Percentiles rank a stretch among this genome's conserved stretches.
Evolutionary conservation across 2,888 invertebrate species (phyloP).

Genomic region (Dasypolia templi): DNA sequence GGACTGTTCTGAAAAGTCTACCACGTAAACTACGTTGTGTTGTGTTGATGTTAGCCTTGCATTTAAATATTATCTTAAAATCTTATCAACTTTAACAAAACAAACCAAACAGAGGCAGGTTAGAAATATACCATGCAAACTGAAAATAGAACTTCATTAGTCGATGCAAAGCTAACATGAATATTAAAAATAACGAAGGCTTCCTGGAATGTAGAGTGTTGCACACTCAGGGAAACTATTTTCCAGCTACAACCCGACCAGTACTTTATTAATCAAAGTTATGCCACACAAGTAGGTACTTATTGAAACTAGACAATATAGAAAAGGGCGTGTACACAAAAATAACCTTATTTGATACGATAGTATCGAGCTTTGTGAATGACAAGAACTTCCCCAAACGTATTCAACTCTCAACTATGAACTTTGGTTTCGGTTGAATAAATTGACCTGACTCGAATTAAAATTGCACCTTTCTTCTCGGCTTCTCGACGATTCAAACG

Average conservation of each 20-base stretch:
- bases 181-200: constrained; percentile 31
- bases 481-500: constrained; percentile 2
- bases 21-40: no score
- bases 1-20: constrained; percentile 14
- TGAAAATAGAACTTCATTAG: constrained; percentile 16
- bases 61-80: constrained; percentile 1
- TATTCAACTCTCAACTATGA: constrained; percentile 27
- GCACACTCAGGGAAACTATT: constrained; percentile 15
- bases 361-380: constrained; percentile 15
- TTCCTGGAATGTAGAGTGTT: constrained; percentile 26
- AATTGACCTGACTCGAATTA: constrained; percentile 35
- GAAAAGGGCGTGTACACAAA: constrained; percentile 6
- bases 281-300: constrained; percentile 10
- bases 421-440: constrained; percentile 25
- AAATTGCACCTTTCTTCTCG: constrained; percentile 13
- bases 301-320: constrained; percentile 20
- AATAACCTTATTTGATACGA: constrained; percentile 19
- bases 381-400: constrained; percentile 13
- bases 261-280: constrained; percentile 15
- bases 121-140: not conserved
- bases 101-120: not conserved
- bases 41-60: no score
- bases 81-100: not conserved
- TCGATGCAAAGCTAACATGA: constrained; percentile 8
- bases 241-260: constrained; percentile 1